phyloP scores from a whole-genome alignment of 1,140 invertebrate genomes.

The Drosophila micromelanica region DNA sequence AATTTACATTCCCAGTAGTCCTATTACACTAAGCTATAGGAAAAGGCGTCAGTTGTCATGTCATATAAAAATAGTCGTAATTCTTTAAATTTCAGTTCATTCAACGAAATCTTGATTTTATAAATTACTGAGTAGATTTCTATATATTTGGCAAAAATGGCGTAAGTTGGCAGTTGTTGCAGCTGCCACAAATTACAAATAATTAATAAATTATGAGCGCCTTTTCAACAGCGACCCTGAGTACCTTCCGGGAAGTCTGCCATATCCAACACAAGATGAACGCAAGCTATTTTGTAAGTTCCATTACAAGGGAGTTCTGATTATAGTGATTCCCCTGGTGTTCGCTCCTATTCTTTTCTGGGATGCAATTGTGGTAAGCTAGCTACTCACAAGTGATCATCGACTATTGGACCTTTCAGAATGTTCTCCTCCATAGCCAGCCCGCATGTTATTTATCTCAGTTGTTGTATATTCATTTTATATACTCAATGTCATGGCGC shows the following conservation, averaged over 20 bases:
- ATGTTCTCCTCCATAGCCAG: constrained; percentile 13
- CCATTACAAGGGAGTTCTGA: constrained; percentile 59
- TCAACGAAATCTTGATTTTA: too few species aligned
- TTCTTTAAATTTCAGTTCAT: too few species aligned
- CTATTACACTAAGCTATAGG: background rate
- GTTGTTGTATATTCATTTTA: constrained; percentile 47
- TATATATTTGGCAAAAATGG: constrained; percentile 6
- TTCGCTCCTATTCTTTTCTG: constrained; percentile 41
- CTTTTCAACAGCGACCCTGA: background rate
- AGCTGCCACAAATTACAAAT: background rate
- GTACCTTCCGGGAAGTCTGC: constrained; percentile 47
- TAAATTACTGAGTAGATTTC: too few species aligned
- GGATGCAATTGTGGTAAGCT: constrained; percentile 26
- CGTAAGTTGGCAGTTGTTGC: constrained; percentile 22
- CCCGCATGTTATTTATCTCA: constrained; percentile 43
- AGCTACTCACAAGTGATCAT: background rate
- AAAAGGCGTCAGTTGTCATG: background rate
- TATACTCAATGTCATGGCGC: constrained; percentile 52
- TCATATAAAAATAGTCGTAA: background rate
- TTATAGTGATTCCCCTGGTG: constrained; percentile 42
- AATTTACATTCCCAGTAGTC: background rate
- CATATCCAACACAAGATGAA: constrained; percentile 38
- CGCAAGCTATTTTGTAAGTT: constrained; percentile 52
- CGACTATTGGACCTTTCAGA: background rate
- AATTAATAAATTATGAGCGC: background rate